Conservation (phyloP, 2,113 vertebrate species). For the Xerus inauris region DNA sequence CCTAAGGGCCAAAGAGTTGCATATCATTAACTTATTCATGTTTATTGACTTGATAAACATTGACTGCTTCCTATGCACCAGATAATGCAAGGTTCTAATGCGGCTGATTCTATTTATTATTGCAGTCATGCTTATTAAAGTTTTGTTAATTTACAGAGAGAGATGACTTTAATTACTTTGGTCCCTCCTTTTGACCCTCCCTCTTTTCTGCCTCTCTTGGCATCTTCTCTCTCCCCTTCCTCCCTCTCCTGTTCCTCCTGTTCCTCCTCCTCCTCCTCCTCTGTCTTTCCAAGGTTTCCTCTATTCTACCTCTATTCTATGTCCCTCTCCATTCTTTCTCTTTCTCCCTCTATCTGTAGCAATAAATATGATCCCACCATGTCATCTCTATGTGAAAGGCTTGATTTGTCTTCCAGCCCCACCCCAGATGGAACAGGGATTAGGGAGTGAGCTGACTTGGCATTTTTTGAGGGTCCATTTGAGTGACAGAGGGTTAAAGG, state of each 20-base stretch:
- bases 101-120: not conserved
- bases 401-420: not conserved
- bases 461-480: not conserved
- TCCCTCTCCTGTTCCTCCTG: too few species aligned
- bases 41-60: not conserved
- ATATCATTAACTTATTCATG: not conserved
- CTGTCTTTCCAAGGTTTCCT: too few species aligned
- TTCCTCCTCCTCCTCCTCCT: too few species aligned
- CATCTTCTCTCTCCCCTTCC: too few species aligned
- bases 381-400: not conserved
- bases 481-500: not conserved
- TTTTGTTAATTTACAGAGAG: not conserved
- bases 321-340: rapidly evolving
- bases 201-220: not conserved
- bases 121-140: not conserved
- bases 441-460: not conserved
- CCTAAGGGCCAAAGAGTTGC: not conserved
- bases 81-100: not conserved
- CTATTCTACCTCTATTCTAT: rapidly evolving
- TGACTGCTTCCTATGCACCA: not conserved
- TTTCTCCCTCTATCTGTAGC: not conserved
- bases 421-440: not conserved
- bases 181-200: not conserved
- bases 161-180: not conserved
- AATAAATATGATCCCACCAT: not conserved